Evolutionary conservation across 1,140 invertebrate species (phyloP).

Genomic region (Agraylea sexmaculata): DNA sequence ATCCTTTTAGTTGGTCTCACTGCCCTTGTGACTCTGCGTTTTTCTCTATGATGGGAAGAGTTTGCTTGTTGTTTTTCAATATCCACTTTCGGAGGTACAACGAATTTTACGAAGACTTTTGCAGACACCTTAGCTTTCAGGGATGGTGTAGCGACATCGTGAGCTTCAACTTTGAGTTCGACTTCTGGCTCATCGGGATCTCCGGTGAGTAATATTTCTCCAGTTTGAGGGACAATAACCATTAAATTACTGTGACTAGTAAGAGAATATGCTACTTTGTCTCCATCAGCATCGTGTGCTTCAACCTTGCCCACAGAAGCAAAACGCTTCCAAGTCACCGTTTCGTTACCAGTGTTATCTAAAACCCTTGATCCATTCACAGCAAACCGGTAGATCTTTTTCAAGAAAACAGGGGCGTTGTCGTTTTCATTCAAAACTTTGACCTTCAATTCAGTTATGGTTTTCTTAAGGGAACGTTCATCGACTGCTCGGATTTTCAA

Average conservation of each 20-base stretch:
- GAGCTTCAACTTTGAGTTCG: conserved; percentile 63
- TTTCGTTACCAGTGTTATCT: conserved; percentile 39
- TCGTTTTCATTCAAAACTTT: conserved; percentile 79
- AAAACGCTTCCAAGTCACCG: conserved; percentile 59
- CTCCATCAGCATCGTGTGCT: conserved; percentile 76
- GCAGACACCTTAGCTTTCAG: conserved; percentile 55
- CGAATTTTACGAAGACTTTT: conserved; percentile 62
- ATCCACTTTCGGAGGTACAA: conserved; percentile 36
- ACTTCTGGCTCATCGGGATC: conserved; percentile 57
- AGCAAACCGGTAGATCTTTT: conserved; percentile 65
- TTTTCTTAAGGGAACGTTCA: conserved; percentile 57
- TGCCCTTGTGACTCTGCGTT: conserved; percentile 72
- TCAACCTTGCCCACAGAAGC: conserved; percentile 67
- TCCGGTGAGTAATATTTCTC: conserved; percentile 69
- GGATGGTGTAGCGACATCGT: conserved; percentile 64
- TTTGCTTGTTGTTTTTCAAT: conserved; percentile 32
- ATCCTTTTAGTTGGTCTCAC: conserved; percentile 84
- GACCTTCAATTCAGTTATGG: conserved; percentile 58
- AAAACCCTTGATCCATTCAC: conserved; percentile 46
- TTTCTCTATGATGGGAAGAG: conserved; percentile 51
- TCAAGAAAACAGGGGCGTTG: conserved; percentile 72
- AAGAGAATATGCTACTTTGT: conserved; percentile 72
- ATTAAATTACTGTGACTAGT: conserved; percentile 64
- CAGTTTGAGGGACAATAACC: conserved; percentile 84
- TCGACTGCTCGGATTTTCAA: conserved; percentile 66